Base-by-base conservation (phyloP, 2,113 vertebrate species). In the Hippocampus guttulatus region DNA sequence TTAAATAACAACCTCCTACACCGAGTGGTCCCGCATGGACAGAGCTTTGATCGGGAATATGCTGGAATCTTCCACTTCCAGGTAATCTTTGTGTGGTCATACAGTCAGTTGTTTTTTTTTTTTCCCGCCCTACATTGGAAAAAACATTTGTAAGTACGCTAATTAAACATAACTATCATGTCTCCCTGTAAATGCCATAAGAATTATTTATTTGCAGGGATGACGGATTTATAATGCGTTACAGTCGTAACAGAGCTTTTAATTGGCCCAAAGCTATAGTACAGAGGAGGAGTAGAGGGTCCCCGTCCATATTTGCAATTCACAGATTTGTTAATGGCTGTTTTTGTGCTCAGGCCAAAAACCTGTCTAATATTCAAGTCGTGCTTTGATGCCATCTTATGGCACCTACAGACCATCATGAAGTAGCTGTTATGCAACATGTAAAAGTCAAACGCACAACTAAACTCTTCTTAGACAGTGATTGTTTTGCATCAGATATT, bases 1-100 rank as follows among this genome's bases (percentile, higher is more conserved):
- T 71, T 93, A 41, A 93, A 93, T 40, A 85, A 89, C 64, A 71
- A 79, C 73, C 87, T 92, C 20, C 89, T 98, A 70, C 93, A 93
- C 83, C 90, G 95, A 0, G 96, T 99, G 71, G 95, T 99, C 64
- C 96, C 96, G 45, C 93, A 91, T 0, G 93, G 93, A 1, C 96
- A 98, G 91, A 87, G 80, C 84, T 99, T 97, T 75, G 78, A 77
- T 57, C 91, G 90, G 0, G 92, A 92, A 27, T 98, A 99, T 1
- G 91, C 91, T 0, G 96, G 96, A 52, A 96, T 99, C 87, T 98
- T 98, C 77, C 94, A 96, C 80, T 98, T 93, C 43, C 92, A 93
- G 91, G 92, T 93, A 63, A 27, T 27, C 10, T 5, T 55, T 55
- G 21, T 23, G 21, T 8, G 52, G 52, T 55, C 11, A 23, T n/a